A percentile compares a stretch with the other conserved stretches of the same genome.
These are phyloP conservation scores for Sinodicranocentrus sp. DNA, from an alignment of 2,888 invertebrate species.

Conservation along the genomic window DNA sequence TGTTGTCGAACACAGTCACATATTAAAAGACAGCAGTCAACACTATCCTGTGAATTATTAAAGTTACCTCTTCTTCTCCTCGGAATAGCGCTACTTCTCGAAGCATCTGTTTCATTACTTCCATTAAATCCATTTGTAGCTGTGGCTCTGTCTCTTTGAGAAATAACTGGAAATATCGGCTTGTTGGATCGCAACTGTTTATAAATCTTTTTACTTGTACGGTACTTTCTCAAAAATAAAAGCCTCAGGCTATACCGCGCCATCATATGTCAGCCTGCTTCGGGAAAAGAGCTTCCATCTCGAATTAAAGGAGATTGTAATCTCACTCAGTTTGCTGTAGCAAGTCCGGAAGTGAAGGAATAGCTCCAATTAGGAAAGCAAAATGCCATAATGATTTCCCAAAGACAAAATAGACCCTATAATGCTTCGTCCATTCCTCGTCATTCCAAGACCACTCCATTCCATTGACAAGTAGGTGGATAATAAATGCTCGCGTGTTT, in stretches of 20 bases:
- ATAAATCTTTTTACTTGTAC: slow-evolving; percentile 45
- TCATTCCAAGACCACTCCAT: too few relatives aligned
- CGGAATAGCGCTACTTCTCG: background rate
- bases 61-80: background rate
- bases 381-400: too few relatives aligned
- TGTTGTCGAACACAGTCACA: slow-evolving; percentile 33
- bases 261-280: background rate
- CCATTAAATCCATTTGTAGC: background rate
- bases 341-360: too few relatives aligned
- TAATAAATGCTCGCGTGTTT: too few relatives aligned
- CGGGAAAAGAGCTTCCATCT: background rate
- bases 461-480: too few relatives aligned
- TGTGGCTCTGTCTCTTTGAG: background rate
- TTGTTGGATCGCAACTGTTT: slow-evolving; percentile 21
- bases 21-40: slow-evolving; percentile 45
- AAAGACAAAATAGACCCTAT: too few relatives aligned
- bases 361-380: too few relatives aligned
- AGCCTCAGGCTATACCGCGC: background rate
- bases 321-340: too few relatives aligned
- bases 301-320: too few relatives aligned
- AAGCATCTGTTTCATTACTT: slow-evolving; percentile 14
- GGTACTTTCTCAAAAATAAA: slow-evolving; percentile 51
- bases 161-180: background rate
- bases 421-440: too few relatives aligned
- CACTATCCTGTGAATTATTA: slow-evolving; percentile 10